These are phyloP conservation scores for Corythaeola cristata DNA, from an alignment of 2,113 vertebrate genomes.

Conservation along the genomic window DNA sequence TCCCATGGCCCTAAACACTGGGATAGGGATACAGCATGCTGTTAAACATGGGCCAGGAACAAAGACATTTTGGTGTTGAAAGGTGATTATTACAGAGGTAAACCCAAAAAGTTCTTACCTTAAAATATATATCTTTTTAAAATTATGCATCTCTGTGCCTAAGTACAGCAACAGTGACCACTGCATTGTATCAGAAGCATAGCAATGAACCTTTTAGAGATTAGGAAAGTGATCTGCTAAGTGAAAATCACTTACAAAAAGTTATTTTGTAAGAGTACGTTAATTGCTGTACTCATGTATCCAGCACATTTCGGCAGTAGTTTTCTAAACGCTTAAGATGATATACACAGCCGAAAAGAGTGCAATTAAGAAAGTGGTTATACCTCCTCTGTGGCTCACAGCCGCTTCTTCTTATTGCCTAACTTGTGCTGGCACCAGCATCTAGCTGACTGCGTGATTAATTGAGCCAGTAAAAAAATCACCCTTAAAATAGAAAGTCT, in stretches of 20 bases:
- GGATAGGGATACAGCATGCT: background rate
- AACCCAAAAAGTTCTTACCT: background rate
- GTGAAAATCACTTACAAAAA: background rate
- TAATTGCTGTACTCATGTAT: background rate
- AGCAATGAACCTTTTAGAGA: background rate
- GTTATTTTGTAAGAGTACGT: background rate
- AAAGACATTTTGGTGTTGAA: background rate
- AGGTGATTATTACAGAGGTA: background rate
- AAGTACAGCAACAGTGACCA: background rate
- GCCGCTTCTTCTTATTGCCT: background rate
- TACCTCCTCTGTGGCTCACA: background rate
- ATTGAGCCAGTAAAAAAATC: background rate
- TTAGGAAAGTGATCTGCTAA: background rate
- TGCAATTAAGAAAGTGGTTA: background rate
- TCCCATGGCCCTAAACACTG: background rate
- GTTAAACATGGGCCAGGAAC: background rate
- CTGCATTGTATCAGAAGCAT: background rate
- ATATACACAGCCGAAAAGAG: background rate
- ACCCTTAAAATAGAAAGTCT: background rate
- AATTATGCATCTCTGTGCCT: background rate
- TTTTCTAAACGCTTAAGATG: background rate
- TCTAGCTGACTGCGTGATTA: background rate
- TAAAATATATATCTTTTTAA: background rate
- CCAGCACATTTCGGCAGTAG: background rate
- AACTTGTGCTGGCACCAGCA: background rate